Evolutionary conservation across 2,797 vertebrate genomes (phyloP), one percentile per base, ranked within the genome.

Genomic region (Rhinella marina): DNA sequence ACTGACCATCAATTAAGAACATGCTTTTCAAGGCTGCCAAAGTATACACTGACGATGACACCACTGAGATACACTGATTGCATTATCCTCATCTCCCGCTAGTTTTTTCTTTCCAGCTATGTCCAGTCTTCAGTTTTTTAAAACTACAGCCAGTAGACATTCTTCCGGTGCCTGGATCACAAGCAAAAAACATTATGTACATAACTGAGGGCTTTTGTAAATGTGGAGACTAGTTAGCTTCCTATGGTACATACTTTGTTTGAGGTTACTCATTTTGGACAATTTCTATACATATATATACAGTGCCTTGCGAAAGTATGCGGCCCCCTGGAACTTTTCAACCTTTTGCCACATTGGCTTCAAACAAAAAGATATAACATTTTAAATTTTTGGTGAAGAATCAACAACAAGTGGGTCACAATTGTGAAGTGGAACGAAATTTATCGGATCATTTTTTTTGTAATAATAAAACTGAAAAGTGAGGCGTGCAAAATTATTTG

Each of bases 1-100:
- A 56, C 16, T 27, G 32, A 61, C 66, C 70, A 73, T 84, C 83
- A 78, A 86, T 89, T 76, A 89, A 48, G 54, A 56, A 41, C 68
- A 41, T 72, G 80, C 79, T 77, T 75, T 86, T 57, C 29, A 66
- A 7, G 52, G 50, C 48, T 85, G 82, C 77, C 87, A 88, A 72
- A 56, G 52, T 59, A 77, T 52, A 83, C 73, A 56, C 23, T 19
- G 56, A 78, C 27, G 82, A 83, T 86, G 80, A 86, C 62, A 82
- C 73, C 52, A 64, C 48, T 54, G 75, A 73, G 62, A 50, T 70
- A 25, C 64, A 62, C 61, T 84, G 59, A 88, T 88, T 79, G 52
- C n/a, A 52, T 61, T 80, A 70, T 29, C 76, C 82, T 79, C 21
- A 52, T 72, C 82, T 80, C 82, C 54, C 61, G 50, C 23, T 41